Percentiles rank a stretch among this genome's conserved stretches.
Evolutionary conservation across 2,113 vertebrate genomes (phyloP).

Genomic region (Entosphenus tridentatus): DNA sequence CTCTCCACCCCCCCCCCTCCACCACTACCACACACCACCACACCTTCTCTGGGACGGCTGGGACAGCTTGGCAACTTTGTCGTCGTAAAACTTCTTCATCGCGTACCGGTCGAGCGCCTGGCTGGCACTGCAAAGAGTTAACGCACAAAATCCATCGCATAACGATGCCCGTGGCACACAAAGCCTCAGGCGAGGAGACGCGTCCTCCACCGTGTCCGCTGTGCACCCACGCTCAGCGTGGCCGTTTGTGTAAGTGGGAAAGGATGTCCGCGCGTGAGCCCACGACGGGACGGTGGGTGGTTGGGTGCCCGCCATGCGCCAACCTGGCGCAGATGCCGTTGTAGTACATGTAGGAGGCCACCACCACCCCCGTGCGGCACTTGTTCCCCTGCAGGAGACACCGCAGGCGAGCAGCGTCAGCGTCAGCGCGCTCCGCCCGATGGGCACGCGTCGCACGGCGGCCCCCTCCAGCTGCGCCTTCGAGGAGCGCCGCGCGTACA

Average conservation of each 20-base stretch:
- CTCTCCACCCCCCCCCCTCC: too few species aligned
- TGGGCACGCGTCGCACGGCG: too few species aligned
- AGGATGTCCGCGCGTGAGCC: too few species aligned
- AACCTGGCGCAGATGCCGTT: slow-evolving; percentile 97
- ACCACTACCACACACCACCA: slow-evolving; percentile 13
- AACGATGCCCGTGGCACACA: too few species aligned
- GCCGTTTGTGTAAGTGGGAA: too few species aligned
- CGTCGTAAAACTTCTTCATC: slow-evolving; percentile 97
- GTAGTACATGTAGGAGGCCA: slow-evolving; percentile 93
- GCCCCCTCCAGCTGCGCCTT: too few species aligned
- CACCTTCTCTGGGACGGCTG: slow-evolving; percentile 92
- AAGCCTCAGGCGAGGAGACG: too few species aligned
- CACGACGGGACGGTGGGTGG: not conserved
- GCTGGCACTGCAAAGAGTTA: slow-evolving; percentile 32
- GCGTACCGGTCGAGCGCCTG: slow-evolving; percentile 93
- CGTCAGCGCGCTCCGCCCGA: too few species aligned
- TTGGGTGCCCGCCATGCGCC: slow-evolving; percentile 6
- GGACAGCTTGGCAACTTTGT: slow-evolving; percentile 77
- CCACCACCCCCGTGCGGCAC: slow-evolving; percentile 71
- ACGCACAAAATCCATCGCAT: too few species aligned
- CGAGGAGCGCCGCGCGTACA: too few species aligned
- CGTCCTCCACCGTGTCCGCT: too few species aligned
- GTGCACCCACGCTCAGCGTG: too few species aligned
- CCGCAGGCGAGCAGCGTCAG: not conserved
- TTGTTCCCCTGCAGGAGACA: slow-evolving; percentile 52